Conservation (phyloP, 2,888 invertebrate species). For the Pollenia amentaria region DNA sequence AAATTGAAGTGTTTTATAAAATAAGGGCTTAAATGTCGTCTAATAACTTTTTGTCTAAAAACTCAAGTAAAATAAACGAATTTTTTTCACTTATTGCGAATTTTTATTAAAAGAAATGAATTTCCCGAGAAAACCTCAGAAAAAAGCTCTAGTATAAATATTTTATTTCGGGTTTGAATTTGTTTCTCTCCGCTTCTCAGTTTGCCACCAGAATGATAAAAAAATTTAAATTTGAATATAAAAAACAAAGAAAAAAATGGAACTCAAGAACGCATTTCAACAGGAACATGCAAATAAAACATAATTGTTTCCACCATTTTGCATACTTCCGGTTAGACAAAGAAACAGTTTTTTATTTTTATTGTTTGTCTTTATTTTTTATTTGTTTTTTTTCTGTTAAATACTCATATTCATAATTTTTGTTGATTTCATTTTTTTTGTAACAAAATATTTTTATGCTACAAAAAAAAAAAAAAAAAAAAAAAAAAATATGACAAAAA, state of each 20-base stretch:
- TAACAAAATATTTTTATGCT: background rate
- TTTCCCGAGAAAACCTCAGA: too few species aligned
- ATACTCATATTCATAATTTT: conserved; percentile 13
- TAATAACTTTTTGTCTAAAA: too few species aligned
- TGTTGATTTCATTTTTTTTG: background rate
- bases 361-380: conserved; percentile 5
- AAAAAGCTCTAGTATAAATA: too few species aligned
- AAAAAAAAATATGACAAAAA: background rate
- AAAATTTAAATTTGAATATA: background rate
- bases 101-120: too few species aligned
- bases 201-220: conserved; percentile 20
- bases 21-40: too few species aligned
- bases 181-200: background rate
- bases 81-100: too few species aligned
- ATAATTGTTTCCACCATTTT: conserved; percentile 74
- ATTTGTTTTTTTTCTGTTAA: conserved; percentile 15
- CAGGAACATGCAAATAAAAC: conserved; percentile 72
- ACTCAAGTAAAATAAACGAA: too few species aligned
- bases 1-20: too few species aligned
- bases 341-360: conserved; percentile 38
- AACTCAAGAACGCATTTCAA: conserved; percentile 29
- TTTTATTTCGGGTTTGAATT: background rate
- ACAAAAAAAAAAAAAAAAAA: too few species aligned
- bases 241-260: conserved; percentile 24
- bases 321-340: conserved; percentile 69